A percentile compares a stretch with the other conserved stretches of the same genome.
Evolutionary conservation across 2,888 invertebrate genomes (phyloP).

Genomic region (Orchesellides sinensis): DNA sequence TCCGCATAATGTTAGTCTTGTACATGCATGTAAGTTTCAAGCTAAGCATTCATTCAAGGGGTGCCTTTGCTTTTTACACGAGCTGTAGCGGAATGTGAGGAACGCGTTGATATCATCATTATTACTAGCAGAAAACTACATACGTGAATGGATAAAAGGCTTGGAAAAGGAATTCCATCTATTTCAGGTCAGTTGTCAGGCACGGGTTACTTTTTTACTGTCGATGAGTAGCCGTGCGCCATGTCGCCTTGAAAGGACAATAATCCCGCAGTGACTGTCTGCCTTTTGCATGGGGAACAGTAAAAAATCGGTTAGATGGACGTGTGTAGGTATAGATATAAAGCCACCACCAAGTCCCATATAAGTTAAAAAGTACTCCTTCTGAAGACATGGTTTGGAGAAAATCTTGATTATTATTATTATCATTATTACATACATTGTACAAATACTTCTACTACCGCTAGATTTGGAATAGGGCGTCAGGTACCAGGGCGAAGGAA

Average conservation of each 20-base stretch:
- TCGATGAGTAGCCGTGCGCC: too few species aligned
- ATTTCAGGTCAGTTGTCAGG: not conserved
- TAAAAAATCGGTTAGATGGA: too few species aligned
- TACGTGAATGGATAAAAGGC: constrained; percentile 1
- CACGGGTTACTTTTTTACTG: too few species aligned
- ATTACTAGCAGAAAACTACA: not conserved
- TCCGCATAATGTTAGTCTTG: not conserved
- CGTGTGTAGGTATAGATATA: not conserved
- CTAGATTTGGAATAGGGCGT: not conserved
- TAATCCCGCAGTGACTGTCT: too few species aligned
- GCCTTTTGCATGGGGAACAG: too few species aligned
- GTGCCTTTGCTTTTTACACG: too few species aligned
- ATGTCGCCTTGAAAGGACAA: too few species aligned
- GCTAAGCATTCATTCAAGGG: too few species aligned
- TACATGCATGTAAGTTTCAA: not conserved
- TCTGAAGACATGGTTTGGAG: too few species aligned
- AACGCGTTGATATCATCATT: constrained; percentile 9
- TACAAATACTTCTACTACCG: not conserved
- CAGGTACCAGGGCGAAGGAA: not conserved
- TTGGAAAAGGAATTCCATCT: not conserved
- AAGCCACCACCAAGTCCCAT: too few species aligned
- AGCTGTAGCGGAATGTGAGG: not conserved
- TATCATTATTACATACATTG: not conserved
- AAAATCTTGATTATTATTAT: not conserved
- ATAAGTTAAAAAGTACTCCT: too few species aligned